Evolutionary conservation across 2,797 vertebrate species (phyloP), one percentile per base, ranked within the genome.

Genomic region (Cichlasoma orientale): DNA sequence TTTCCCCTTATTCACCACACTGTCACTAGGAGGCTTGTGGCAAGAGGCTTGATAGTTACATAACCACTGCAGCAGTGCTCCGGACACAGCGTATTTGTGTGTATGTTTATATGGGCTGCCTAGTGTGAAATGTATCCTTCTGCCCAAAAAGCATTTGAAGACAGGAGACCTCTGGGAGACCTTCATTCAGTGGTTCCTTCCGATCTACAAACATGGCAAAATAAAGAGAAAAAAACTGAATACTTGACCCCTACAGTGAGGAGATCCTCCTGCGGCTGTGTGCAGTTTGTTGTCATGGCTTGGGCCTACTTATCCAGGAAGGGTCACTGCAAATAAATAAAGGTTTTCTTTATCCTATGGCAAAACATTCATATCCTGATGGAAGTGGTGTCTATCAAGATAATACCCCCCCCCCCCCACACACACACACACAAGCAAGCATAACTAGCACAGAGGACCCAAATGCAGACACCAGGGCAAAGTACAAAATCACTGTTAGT

Each of bases 21-120:
- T 94, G 92, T 93, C 92, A 89, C 90, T 88, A 82, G 82, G 74
- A 91, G 87, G 86, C 89, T 91, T 91, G 92, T 93, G 92, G 91
- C 88, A 83, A 82, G 82, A 93, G 86, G 86, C 89, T 87, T 68
- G 80, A 80, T 74, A 5, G 90, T 95, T 94, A 92, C 90, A 90
- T 95, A 94, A 95, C 78, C 87, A 93, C 92, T 94, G 94, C 94
- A 92, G 92, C 90, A 93, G 87, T 19, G 13, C 57, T 75, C 18
- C 29, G 89, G 86, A 88, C 84, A 72, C 89, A 66, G 83, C 71
- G 73, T 77, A 41, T 31, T n/a, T 50, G 5, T 68, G 63, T 68
- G 41, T 74, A 63, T 74, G 57, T 71, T 53, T 56, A 58, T 52
- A 61, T 59, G 44, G 75, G 38, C 33, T 68, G 44, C 4, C 33